phyloP scores from a whole-genome alignment of 2,888 invertebrate species.

The Amphimallon solstitiale region DNA sequence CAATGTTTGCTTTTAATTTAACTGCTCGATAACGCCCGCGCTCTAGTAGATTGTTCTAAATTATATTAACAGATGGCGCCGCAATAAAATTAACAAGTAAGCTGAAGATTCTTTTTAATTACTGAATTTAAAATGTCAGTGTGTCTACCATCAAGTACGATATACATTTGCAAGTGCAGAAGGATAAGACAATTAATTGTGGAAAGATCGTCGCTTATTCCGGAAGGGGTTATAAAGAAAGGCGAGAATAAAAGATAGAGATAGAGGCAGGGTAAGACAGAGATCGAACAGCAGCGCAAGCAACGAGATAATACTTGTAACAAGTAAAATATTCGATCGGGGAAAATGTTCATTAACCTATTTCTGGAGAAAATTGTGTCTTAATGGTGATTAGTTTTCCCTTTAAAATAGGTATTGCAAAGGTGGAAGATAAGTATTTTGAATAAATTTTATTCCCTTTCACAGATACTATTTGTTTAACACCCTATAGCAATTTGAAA shows the following conservation, averaged over 20 bases:
- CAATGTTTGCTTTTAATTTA: conserved; percentile 33
- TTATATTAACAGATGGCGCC: conserved; percentile 11
- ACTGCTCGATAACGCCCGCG: conserved; percentile 16
- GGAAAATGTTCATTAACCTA: conserved; percentile 22
- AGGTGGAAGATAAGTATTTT: not conserved
- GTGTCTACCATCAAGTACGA: not conserved
- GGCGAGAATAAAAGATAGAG: not conserved
- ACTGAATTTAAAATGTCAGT: not conserved
- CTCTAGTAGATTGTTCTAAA: conserved; percentile 4
- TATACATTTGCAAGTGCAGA: not conserved
- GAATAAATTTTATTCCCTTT: too few relatives aligned
- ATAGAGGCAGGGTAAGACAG: too few relatives aligned
- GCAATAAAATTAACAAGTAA: conserved; percentile 19
- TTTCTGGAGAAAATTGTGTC: conserved; percentile 12
- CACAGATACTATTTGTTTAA: too few relatives aligned
- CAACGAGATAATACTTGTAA: conserved; percentile 3
- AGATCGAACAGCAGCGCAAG: conserved; percentile 1
- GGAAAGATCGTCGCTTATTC: not conserved
- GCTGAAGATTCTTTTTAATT: conserved; percentile 19
- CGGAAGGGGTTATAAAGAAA: not conserved
- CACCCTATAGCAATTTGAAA: too few relatives aligned
- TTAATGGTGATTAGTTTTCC: conserved; percentile 24
- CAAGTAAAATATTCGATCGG: not conserved
- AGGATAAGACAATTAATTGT: conserved; percentile 20
- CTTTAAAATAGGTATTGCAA: conserved; percentile 6